Evolutionary conservation across 2,797 vertebrate species (phyloP).

Genomic region (Sternotherus odoratus): DNA sequence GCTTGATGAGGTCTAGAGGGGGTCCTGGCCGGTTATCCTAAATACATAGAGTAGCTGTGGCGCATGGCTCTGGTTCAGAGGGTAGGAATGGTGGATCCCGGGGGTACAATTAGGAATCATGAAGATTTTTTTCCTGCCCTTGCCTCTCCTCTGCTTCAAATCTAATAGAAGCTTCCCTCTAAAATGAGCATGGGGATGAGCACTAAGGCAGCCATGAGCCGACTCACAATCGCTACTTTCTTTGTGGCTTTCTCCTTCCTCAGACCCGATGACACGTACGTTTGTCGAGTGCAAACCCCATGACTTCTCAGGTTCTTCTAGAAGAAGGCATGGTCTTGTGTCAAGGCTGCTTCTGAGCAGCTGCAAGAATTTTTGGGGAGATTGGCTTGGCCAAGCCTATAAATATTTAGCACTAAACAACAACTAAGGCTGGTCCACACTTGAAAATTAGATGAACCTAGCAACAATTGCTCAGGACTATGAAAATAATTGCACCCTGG

Average conservation of each 20-base stretch:
- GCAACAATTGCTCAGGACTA: background rate
- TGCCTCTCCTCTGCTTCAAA: background rate
- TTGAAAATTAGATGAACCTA: background rate
- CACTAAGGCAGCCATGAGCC: background rate
- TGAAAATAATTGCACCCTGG: background rate
- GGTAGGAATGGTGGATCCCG: background rate
- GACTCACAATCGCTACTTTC: background rate
- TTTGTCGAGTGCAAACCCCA: background rate
- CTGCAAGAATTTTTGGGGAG: background rate
- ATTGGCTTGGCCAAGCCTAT: background rate
- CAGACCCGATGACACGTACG: rapidly evolving
- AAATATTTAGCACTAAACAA: rapidly evolving
- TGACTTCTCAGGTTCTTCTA: background rate
- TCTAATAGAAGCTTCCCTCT: background rate
- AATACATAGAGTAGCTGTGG: background rate
- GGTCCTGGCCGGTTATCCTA: background rate
- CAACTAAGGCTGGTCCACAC: background rate
- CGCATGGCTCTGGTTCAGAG: background rate
- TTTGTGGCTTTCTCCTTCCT: background rate
- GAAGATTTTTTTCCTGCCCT: background rate
- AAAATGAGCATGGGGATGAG: background rate
- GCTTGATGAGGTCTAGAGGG: background rate
- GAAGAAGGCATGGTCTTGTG: background rate
- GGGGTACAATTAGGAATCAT: background rate
- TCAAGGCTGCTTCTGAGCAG: background rate